Percentiles rank a stretch among this genome's conserved stretches.
These are phyloP conservation scores for Melipona quadrifasciata DNA, from an alignment of 1,140 invertebrate genomes.

Conservation along the genomic window DNA sequence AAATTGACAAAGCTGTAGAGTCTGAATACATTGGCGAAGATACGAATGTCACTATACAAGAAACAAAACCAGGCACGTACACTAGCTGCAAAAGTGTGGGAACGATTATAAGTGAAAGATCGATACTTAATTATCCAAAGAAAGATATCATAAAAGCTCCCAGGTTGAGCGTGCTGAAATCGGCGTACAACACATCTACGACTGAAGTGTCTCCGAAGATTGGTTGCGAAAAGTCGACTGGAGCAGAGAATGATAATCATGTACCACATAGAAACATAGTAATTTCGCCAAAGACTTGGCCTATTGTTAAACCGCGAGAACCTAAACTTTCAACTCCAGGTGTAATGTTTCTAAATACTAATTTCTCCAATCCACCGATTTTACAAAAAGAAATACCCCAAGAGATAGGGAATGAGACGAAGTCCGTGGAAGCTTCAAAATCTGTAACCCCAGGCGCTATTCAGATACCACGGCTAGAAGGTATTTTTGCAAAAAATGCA, in stretches of 20 bases:
- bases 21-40: constrained; percentile 25
- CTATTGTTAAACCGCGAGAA: constrained; percentile 22
- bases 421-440: not conserved
- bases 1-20: constrained; percentile 27
- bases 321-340: constrained; percentile 13
- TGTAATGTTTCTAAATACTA: constrained; percentile 42
- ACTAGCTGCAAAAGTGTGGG: constrained; percentile 37
- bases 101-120: constrained; percentile 20
- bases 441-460: not conserved
- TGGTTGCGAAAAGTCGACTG: constrained; percentile 3
- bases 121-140: constrained; percentile 45
- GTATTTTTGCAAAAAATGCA: constrained; percentile 19
- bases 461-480: constrained; percentile 18
- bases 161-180: constrained; percentile 62
- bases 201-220: constrained; percentile 16
- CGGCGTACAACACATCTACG: constrained; percentile 24
- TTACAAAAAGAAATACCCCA: constrained; percentile 46
- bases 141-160: constrained; percentile 70
- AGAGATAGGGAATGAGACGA: not conserved
- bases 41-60: not conserved
- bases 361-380: constrained; percentile 32
- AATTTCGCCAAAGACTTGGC: constrained; percentile 48
- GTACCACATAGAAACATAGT: constrained; percentile 47
- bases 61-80: constrained; percentile 4
- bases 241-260: constrained; percentile 49